phyloP scores from a whole-genome alignment of 1,140 invertebrate species.

The Drosophila paulistorum region DNA sequence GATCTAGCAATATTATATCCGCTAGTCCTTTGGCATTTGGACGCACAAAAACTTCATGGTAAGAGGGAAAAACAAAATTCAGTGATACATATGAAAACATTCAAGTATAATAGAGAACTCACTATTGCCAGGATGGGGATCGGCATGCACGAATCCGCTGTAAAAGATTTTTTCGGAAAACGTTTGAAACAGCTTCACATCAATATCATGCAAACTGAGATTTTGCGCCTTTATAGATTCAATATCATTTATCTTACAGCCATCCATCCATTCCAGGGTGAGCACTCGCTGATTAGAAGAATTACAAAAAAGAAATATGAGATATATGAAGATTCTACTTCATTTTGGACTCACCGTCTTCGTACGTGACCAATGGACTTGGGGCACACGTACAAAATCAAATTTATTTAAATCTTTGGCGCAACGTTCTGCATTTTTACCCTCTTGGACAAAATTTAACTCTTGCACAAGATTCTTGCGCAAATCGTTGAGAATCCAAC shows the following conservation, averaged over 20 bases:
- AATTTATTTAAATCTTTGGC: conserved; percentile 86
- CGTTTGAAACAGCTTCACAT: conserved; percentile 87
- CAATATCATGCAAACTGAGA: conserved; percentile 87
- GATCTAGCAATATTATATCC: conserved; percentile 89
- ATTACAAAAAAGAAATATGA: background rate
- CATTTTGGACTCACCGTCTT: conserved; percentile 84
- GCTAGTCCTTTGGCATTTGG: conserved; percentile 84
- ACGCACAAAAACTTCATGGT: conserved; percentile 88
- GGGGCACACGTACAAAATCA: conserved; percentile 88
- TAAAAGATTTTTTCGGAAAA: conserved; percentile 92
- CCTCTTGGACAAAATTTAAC: conserved; percentile 90
- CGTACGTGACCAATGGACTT: conserved; percentile 87
- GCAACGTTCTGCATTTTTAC: conserved; percentile 88
- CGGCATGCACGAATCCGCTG: conserved; percentile 92
- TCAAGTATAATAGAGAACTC: conserved; percentile 45
- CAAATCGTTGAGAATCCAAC: conserved; percentile 88
- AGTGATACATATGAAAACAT: background rate
- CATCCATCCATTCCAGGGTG: conserved; percentile 91
- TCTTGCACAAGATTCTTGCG: conserved; percentile 85
- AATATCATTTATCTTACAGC: conserved; percentile 87
- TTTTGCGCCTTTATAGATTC: conserved; percentile 84
- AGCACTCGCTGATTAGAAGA: conserved; percentile 86
- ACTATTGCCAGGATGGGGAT: conserved; percentile 93
- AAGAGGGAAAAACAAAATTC: too few relatives aligned
- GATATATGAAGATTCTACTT: conserved; percentile 14